Evolutionary conservation across 2,888 invertebrate genomes (phyloP).

Genomic region (Philereme vetulata): DNA sequence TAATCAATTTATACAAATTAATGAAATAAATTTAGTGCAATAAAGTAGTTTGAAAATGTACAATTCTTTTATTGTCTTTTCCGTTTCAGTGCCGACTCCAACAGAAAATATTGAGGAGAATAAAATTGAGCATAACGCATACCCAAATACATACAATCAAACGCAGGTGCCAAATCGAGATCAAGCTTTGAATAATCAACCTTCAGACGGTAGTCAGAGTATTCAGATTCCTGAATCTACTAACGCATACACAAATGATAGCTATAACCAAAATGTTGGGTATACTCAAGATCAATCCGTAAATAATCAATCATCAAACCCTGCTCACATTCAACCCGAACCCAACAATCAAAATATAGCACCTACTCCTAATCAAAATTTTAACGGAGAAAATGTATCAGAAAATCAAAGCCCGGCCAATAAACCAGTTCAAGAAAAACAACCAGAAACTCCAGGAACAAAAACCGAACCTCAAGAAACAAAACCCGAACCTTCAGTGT

Average conservation of each 20-base stretch:
- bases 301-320: constrained; percentile 4
- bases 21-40: constrained; percentile 29
- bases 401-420: constrained; percentile 22
- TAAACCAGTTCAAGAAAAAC: constrained; percentile 34
- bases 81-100: constrained; percentile 70
- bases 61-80: constrained; percentile 42
- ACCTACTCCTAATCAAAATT: constrained; percentile 7
- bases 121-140: constrained; percentile 44
- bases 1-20: constrained; percentile 29
- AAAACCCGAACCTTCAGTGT: constrained; percentile 70
- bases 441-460: constrained; percentile 1
- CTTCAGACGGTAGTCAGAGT: constrained; percentile 20
- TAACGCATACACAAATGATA: neutral
- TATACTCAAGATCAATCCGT: constrained; percentile 10
- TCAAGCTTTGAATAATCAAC: constrained; percentile 20
- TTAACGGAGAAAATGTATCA: constrained; percentile 19
- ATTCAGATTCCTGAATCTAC: constrained; percentile 21
- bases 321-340: constrained; percentile 13
- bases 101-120: constrained; percentile 57
- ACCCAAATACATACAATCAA: constrained; percentile 15
- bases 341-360: constrained; percentile 16
- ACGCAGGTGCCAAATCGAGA: constrained; percentile 9
- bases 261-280: constrained; percentile 6
- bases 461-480: constrained; percentile 40
- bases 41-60: constrained; percentile 33